Base-by-base conservation (phyloP, 2,888 invertebrate species). In the Salpingus planirostris region DNA sequence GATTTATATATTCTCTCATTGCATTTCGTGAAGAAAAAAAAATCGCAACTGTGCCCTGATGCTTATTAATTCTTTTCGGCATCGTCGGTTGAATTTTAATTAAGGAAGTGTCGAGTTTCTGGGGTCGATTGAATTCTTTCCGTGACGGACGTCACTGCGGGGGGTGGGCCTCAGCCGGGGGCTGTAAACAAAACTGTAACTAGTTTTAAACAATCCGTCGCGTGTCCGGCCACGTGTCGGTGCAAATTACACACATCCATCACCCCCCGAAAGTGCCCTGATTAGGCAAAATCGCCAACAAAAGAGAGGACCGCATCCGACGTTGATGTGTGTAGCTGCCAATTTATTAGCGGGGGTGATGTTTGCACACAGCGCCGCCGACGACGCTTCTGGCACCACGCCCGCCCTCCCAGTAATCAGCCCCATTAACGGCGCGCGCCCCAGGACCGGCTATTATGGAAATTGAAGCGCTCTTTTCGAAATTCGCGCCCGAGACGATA, bases 241-340 rank as follows among this genome's bases (percentile, higher is more conserved):
- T 46, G 57, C 57, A 62, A 62, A 62, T 62, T 63, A 61, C 61
- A 55, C 56, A n/a, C n/a, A n/a, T n/a, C n/a, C n/a, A 55, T 57
- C 54, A 50, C 50, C 54, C 33, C n/a, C n/a, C n/a, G n/a, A n/a
- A n/a, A n/a, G n/a, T 30, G 33, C 35, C 25, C 57, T 58, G 60
- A 62, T 62, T 62, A 62, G 59, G 23, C 33, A n/a, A n/a, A n/a
- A n/a, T n/a, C n/a, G 29, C 24, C 54, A 50, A 47, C 46, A 52
- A 61, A 59, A 61, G 62, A 61, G 57, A 54, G 54, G 55, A 54
- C 55, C 54, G 56, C 46, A 52, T n/a, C 50, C 61, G 64, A 64
- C 64, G 55, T 63, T 63, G 64, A 65, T 62, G 60, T 63, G 38
- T 64, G 60, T 64, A 63, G 60, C 64, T 64, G 57, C 60, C 64